Evolutionary conservation across 2,113 vertebrate species (phyloP).

Genomic region (Sisor rabdophorus): DNA sequence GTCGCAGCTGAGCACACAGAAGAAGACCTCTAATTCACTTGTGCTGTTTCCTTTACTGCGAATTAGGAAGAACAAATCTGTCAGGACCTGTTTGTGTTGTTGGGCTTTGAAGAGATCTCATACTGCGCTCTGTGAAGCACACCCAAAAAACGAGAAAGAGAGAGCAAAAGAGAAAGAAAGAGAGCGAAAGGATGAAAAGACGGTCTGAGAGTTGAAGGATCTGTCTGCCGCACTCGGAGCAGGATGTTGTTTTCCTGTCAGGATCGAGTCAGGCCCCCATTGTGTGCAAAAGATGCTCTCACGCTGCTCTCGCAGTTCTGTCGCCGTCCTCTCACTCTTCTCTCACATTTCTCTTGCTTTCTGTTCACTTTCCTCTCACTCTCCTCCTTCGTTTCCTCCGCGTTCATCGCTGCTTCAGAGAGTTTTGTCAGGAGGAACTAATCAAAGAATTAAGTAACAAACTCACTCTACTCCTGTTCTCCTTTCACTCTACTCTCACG

Average conservation of each 20-base stretch:
- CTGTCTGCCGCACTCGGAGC: slow-evolving; percentile 47
- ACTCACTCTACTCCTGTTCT: too few species aligned
- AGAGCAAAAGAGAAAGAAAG: slow-evolving; percentile 38
- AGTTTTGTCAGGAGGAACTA: too few species aligned
- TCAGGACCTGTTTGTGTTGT: slow-evolving; percentile 75
- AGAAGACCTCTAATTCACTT: slow-evolving; percentile 66
- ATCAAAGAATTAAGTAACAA: too few species aligned
- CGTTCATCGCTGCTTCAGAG: too few species aligned
- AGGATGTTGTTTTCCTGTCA: slow-evolving; percentile 67
- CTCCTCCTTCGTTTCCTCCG: too few species aligned
- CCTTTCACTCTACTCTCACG: too few species aligned
- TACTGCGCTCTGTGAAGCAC: slow-evolving; percentile 73
- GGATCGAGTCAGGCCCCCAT: slow-evolving; percentile 34
- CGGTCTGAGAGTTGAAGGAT: slow-evolving; percentile 53
- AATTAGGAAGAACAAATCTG: slow-evolving; percentile 69
- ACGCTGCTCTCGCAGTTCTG: slow-evolving; percentile 55
- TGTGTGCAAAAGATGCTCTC: slow-evolving; percentile 52
- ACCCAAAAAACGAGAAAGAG: slow-evolving; percentile 62
- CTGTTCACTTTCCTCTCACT: too few species aligned
- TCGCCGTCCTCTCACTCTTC: too few species aligned
- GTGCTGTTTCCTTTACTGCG: slow-evolving; percentile 66
- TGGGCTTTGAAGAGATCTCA: slow-evolving; percentile 72
- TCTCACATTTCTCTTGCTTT: too few species aligned
- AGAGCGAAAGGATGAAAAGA: slow-evolving; percentile 48
- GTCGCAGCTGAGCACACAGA: slow-evolving; percentile 66